Base-by-base conservation (phyloP, 2,888 invertebrate species). In the Andrena haemorrhoa region DNA sequence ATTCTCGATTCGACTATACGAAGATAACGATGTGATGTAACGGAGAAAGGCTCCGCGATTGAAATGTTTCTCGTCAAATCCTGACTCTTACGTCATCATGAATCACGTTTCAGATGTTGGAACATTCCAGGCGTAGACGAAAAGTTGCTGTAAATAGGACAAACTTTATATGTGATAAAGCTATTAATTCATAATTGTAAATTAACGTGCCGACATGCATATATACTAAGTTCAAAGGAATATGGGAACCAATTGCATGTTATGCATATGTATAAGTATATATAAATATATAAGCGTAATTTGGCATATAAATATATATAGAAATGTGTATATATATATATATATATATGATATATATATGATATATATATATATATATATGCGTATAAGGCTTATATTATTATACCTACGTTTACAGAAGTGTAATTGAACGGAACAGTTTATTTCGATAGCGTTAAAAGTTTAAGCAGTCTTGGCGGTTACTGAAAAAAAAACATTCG, bases 161-260 rank as follows among this genome's bases (percentile, higher is more conserved):
- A 78, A 78, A 87, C 77, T 79, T 87, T 71, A 69, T 79, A 88
- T 87, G 84, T 87, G 87, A 87, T 87, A 87, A 79, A 84, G 80
- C 70, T 80, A 86, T 72, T 74, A 78, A 82, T 60, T 75, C 56
- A 85, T 84, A 87, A 71, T 26, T 75, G 66, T 88, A 82, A 76
- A 87, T 86, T 80, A 73, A 41, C 35, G 64, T 80, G 78, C 77
- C 49, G 69, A 79, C 79, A 80, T 64, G 74, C 73, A 79, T 86
- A 76, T 64, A 75, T 73, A 82, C 49, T 64, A 84, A 75, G 72
- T 80, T 86, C 76, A 69, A 84, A 79, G 29, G 61, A 72, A 64
- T 69, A 79, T 83, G 87, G 86, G 87, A 88, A 87, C 80, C 88
- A 87, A 88, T 82, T 77, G 84, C 71, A 86, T 76, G 74, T 65